These are phyloP conservation scores for Parauchenoglanis ngamensis DNA, from an alignment of 2,797 vertebrate species.

Conservation along the genomic window DNA sequence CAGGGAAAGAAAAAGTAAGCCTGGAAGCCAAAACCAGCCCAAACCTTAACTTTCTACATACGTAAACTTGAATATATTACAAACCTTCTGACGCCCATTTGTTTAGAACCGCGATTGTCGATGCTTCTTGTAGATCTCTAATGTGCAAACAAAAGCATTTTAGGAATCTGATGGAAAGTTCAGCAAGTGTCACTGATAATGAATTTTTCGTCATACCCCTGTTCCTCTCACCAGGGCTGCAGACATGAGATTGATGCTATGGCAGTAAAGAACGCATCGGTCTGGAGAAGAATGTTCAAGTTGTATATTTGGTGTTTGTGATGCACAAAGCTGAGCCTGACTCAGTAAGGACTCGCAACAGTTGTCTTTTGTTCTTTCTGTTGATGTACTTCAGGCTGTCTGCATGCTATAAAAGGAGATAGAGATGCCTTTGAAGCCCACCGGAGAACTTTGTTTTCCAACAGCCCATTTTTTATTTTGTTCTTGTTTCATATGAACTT, in stretches of 20 bases:
- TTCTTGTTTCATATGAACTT: constrained; percentile 25
- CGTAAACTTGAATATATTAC: neutral
- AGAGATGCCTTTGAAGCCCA: constrained; percentile 49
- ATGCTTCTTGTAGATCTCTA: neutral
- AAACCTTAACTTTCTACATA: neutral
- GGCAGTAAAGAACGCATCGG: constrained; percentile 10
- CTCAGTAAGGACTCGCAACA: constrained; percentile 26
- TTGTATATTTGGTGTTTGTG: constrained; percentile 31
- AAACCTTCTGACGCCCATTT: neutral
- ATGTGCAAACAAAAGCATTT: neutral
- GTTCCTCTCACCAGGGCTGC: neutral
- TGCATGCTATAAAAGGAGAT: constrained; percentile 26
- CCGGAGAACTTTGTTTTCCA: constrained; percentile 37
- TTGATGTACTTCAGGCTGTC: constrained; percentile 30
- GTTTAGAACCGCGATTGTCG: neutral
- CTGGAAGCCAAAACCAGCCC: neutral
- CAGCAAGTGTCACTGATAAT: constrained; percentile 38
- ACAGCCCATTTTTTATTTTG: neutral
- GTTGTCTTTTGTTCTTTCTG: constrained; percentile 48
- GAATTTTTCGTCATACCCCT: constrained; percentile 34
- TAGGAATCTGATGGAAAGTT: constrained; percentile 6
- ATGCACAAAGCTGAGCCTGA: constrained; percentile 25
- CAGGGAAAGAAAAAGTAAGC: neutral
- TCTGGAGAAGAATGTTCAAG: constrained; percentile 3
- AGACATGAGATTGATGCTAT: constrained; percentile 12